Evolutionary conservation across 2,113 vertebrate species (phyloP).

Genomic region (Eulemur macaco): DNA sequence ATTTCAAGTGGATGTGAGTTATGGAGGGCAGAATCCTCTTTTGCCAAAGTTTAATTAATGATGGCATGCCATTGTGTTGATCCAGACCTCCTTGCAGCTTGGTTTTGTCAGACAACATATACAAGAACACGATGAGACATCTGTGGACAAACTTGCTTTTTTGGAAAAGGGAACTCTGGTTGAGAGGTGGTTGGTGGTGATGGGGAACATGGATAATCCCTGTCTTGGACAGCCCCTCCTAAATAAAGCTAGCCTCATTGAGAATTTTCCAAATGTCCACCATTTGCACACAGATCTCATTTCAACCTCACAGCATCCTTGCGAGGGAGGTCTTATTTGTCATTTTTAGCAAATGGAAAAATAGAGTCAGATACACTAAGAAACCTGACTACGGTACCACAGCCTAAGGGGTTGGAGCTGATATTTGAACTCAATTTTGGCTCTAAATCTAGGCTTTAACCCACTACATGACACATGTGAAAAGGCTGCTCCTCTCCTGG

Average conservation of each 20-base stretch:
- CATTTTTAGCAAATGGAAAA: not conserved
- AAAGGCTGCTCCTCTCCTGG: not conserved
- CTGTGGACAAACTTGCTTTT: not conserved
- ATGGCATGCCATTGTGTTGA: not conserved
- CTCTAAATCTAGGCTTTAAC: not conserved
- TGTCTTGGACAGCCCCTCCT: not conserved
- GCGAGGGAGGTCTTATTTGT: not conserved
- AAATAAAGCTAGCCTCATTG: not conserved
- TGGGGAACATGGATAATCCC: not conserved
- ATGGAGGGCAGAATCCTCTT: not conserved
- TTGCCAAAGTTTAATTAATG: constrained; percentile 34
- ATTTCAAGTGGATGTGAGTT: constrained; percentile 60
- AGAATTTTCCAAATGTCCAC: not conserved
- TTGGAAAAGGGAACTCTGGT: not conserved
- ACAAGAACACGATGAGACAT: not conserved
- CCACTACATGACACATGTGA: fast-evolving
- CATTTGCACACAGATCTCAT: not conserved
- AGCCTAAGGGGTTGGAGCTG: not conserved
- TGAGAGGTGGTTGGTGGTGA: not conserved
- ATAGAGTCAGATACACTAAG: not conserved
- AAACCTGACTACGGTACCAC: not conserved
- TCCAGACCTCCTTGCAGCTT: not conserved
- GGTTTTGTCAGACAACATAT: not conserved
- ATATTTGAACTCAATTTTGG: not conserved
- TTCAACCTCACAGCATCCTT: not conserved